Base-by-base conservation (phyloP, 2,797 vertebrate genomes). In the Numenius phaeopus region DNA sequence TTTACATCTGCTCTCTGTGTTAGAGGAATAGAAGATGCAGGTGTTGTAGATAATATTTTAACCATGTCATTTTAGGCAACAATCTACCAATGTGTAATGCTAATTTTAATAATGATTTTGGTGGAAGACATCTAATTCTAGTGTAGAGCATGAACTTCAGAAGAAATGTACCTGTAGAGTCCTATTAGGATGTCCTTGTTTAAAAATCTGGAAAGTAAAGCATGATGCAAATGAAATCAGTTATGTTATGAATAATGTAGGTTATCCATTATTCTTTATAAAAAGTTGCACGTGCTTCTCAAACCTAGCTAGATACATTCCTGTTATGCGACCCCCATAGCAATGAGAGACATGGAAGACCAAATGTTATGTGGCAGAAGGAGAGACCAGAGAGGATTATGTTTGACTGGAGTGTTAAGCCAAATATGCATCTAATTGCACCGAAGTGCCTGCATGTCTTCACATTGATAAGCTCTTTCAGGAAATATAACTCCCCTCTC, bases 231-330 rank as follows among this genome's bases (percentile, higher is more conserved):
- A 96, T 96, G 84, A 92, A 95, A 96, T 89, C 94, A 90, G 90
- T 94, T 88, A 85, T 9, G 83, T 78, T 91, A 97, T 96, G 82
- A 96, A 94, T 96, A 96, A 97, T 96, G 94, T 95, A 96, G 64
- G 67, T 58, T 89, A 72, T 57, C 89, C 84, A 95, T 94, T 97
- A 95, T 78, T 94, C 94, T 95, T 94, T 95, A 46, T 57, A 94
- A 91, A 93, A 95, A 87, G 78, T 79, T 94, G 71, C 93, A 97
- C 27, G 65, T 94, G 88, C 92, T 80, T 81, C 94, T 86, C 82
- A 71, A 81, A 50, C 65, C 89, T 70, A 85, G 83, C 91, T 81
- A 70, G 87, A 86, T 89, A 77, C 83, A 49, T 80, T 71, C 57
- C 82, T 85, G 46, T 24, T 76, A 44, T 65, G 90, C 93, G 94